Base-by-base conservation (phyloP, 2,797 vertebrate genomes). In the Clangula hyemalis region DNA sequence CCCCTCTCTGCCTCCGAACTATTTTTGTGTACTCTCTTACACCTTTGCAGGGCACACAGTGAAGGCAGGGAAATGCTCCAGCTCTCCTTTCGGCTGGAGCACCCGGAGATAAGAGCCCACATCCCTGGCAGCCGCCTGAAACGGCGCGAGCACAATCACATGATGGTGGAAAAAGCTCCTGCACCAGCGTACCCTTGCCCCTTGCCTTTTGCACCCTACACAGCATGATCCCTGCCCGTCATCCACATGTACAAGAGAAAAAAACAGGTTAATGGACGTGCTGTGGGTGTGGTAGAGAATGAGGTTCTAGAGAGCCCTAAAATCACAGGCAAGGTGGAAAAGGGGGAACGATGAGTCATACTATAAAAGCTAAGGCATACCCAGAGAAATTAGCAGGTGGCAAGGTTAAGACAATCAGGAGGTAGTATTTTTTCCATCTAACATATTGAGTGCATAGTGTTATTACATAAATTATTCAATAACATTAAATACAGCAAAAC, bases 41-140 rank as follows among this genome's bases (percentile, higher is more conserved):
- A 8, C 21, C 62, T 68, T 30, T 36, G 60, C 70, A 62, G 80
- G 64, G 58, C 24, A 2, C 2, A 4, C 58, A 61, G 76, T 5
- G 27, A 66, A 60, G 87, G 32, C 93, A 95, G 86, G 83, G 86
- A 85, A 79, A 73, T 43, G 3, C 62, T 87, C 73, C 77, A 78
- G 92, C 88, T 86, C 78, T 79, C 51, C 34, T 85, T 61, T 76
- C 8, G 1, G 83, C 91, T 76, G 74, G 93, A 90, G 65, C 74
- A 76, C 34, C 71, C 72, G 0, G 90, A 94, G 95, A 93, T 96
- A 94, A 95, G 87, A 72, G 89, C 75, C 72, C 78, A 19, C 38
- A 54, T 61, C 85, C 87, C 89, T 94, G 94, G 94, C 90, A 95
- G 92, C 39, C 65, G 3, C 77, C 60, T 21, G 30, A 54, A 39